Conservation (phyloP, 2,113 vertebrate genomes). For the Mormyrus iriodes region DNA sequence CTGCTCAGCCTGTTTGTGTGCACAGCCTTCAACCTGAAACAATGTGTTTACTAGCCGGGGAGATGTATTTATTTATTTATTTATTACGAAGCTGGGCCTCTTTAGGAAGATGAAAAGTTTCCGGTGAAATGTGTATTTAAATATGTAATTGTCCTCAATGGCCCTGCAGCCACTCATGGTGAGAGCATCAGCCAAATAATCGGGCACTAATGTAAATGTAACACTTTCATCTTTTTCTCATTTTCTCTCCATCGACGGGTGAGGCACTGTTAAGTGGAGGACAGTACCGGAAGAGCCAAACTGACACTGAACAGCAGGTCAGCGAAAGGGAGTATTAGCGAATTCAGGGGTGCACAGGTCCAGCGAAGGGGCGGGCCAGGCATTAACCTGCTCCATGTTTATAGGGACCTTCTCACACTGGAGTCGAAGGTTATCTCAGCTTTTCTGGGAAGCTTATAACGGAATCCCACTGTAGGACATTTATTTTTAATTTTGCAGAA, state of each 20-base stretch:
- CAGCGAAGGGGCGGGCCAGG: not conserved
- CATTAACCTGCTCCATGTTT: not conserved
- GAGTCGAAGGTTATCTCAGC: slow-evolving; percentile 2
- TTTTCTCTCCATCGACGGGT: not conserved
- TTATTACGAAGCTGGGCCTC: not conserved
- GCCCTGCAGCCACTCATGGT: not conserved
- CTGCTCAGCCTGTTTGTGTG: not conserved
- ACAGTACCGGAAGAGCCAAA: not conserved
- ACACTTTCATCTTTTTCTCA: slow-evolving; percentile 9
- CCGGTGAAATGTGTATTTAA: not conserved
- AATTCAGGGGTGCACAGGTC: not conserved
- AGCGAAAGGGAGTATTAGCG: not conserved
- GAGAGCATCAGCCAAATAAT: not conserved
- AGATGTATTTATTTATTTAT: not conserved
- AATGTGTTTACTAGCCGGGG: not conserved
- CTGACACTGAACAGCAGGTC: not conserved
- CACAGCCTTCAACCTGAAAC: not conserved
- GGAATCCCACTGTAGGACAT: not conserved
- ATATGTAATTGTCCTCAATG: not conserved
- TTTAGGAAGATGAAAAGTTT: not conserved
- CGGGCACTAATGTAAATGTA: not conserved
- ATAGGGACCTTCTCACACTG: not conserved
- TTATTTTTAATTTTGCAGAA: not conserved
- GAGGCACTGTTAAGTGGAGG: not conserved
- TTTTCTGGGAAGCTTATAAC: not conserved